Conservation (phyloP, 2,113 vertebrate species). For the Promerops cafer region DNA sequence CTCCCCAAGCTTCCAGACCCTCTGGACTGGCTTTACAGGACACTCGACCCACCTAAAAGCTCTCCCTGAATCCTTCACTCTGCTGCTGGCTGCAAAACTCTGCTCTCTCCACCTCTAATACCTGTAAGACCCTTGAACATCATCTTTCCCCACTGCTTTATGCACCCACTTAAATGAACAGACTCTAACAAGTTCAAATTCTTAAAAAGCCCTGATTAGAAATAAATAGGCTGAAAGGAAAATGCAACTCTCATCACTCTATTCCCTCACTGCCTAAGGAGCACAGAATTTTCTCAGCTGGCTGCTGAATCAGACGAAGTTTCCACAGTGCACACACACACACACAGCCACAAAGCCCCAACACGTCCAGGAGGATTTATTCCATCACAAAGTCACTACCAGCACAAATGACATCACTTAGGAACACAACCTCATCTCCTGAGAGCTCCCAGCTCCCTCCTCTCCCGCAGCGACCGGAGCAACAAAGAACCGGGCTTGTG, state of each 20-base stretch:
- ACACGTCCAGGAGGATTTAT: neutral
- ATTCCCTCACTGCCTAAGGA: neutral
- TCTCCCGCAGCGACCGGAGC: neutral
- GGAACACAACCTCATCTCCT: constrained; percentile 15
- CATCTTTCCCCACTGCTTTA: neutral
- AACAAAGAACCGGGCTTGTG: constrained; percentile 9
- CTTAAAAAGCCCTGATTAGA: neutral
- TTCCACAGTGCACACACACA: neutral
- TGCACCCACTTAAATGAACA: rapidly evolving
- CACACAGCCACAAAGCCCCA: neutral
- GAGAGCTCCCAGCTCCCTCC: neutral
- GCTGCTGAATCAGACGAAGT: neutral
- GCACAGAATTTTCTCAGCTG: neutral
- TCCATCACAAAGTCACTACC: constrained; percentile 15
- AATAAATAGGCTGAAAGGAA: neutral
- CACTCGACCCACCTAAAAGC: neutral
- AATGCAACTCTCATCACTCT: neutral
- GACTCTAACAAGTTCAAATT: neutral
- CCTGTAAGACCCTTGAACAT: neutral
- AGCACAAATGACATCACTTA: constrained; percentile 45
- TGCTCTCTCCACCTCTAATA: neutral
- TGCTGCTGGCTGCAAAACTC: neutral
- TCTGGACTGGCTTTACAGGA: neutral
- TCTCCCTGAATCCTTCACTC: neutral
- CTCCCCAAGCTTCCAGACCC: neutral